Base-by-base conservation (phyloP, 2,888 invertebrate genomes). In the Eupsilia transversa region DNA sequence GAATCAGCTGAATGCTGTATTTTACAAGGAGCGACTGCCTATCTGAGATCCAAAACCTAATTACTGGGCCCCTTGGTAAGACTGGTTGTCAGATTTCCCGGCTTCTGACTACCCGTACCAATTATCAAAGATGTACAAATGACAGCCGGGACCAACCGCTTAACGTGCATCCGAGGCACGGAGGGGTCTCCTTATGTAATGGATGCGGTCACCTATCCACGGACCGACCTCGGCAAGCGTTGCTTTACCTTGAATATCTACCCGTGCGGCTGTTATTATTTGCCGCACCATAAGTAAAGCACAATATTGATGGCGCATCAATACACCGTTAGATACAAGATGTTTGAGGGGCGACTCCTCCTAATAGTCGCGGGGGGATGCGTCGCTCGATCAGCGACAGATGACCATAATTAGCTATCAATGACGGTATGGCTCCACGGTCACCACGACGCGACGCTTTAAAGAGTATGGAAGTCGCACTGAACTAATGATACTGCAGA, bases 301-400 rank as follows among this genome's bases (percentile, higher is more conserved):
- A 23, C 43, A 12, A 64, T 14, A n/a, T 35, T 6, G 17, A 14
- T 43, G 2, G 4, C 38, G 38, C 46, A 75, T 27, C 27, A 30
- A 38, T n/a, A 30, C 23, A 14, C 14, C 5, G 3, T 30, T n/a
- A 17, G 5, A 2, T 23, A n/a, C n/a, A 27, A 49, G 77, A 57
- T 17, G 66, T 41, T 0, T 0, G 41, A 57, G 33, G 27, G 38
- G 46, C 3, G 57, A 17, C 2, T 17, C 5, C 17, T 10, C 0
- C 38, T 74, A 57, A 74, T 49, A 49, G 7, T 0, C 7, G 66
- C 74, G 57, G 77, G 77, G 66, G 66, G 57, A 17, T 33, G 77
- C 49, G 77, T 2, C 46, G 17, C 20, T 33, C 60, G n/a, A 46
- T 54, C 74, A 17, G 43, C 46, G 27, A 23, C 57, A 33, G 67